Evolutionary conservation across 2,113 vertebrate genomes (phyloP), one percentile per base, ranked within the genome.

Genomic region (Lipotes vexillifer): DNA sequence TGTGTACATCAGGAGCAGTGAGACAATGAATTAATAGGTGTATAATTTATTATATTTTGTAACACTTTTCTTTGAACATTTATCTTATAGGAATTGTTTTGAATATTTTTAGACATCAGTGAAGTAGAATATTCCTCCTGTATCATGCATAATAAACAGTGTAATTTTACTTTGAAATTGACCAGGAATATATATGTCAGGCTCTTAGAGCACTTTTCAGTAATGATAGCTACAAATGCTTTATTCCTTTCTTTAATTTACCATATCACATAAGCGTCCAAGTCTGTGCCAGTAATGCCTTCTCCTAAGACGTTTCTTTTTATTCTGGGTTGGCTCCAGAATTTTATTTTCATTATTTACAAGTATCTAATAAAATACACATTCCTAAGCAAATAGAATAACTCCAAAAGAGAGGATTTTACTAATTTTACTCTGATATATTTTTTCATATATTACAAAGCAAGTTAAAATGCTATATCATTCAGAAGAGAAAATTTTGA

Each of bases 381-480:
- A 75, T 69, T 95, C 92, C 57, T 93, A 90, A 89, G n/a, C 38
- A 61, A 88, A 59, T 89, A 31, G 55, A 57, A 18, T 93, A 38
- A 93, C 25, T 93, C 36, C n/a, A 85, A 65, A 96, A 80, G 78
- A 96, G 31, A 61, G 10, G n/a, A 81, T 88, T 94, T 91, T 88
- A 61, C 18, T 88, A 5, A n/a, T 80, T 93, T 72, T 86, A 52
- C 41, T 65, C 33, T 57, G 36, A 17, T 69, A 36, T 12, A 44
- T 74, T 82, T 75, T 85, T 71, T 80, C 29, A 38, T 65, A 63
- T 59, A 66, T 82, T 75, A 72, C 52, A 85, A 80, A 96, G 44
- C 27, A 69, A 94, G 23, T 84, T 84, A 84, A 82, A 90, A 88
- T 75, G 18, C 21, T 95, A 0, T 81, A 10, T 63, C 6, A 71